Base-by-base conservation (phyloP, 1,140 invertebrate species). In the Dysdera silvatica region DNA sequence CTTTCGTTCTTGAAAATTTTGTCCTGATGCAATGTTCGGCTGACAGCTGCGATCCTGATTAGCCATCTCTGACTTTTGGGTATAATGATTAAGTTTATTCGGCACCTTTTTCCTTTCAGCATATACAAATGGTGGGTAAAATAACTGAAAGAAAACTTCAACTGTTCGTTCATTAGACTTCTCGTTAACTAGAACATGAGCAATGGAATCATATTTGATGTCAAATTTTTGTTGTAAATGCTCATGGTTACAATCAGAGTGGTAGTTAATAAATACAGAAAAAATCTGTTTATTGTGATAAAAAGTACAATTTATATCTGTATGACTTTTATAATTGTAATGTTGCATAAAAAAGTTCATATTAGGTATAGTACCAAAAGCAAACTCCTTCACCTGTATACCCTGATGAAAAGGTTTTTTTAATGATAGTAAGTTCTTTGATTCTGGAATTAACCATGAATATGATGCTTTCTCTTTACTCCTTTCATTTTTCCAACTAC, bases 311-410 rank as follows among this genome's bases (percentile, higher is more conserved):
- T 55, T 63, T 31, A 63, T n/a, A 28, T 63, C 61, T 48, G 20
- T 26, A 4, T 55, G 33, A 26, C 10, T 31, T 56, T 55, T 47
- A 55, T 63, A 63, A 40, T 26, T 24, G 33, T 63, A 63, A 37
- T 63, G 53, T 16, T 63, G 41, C 61, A 63, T 63, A 31, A 63
- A 63, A 29, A 48, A 26, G 2, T 49, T 32, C 53, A 56, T 63
- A 16, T 1, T 56, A 10, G 61, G 61, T 18, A 54, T 23, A n/a
- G 61, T 63, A 1, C 61, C 61, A 49, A 63, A 63, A 6, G 61
- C 61, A 14, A 56, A 55, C 49, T 56, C 43, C 31, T 48, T 63
- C 4, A 63, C 18, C 37, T 63, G 41, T 26, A 63, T 45, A 63
- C 56, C 61, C 29, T 28, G 20, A 33, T 63, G 61, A 56, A 28